These are phyloP conservation scores for Sebastes schlegelii DNA, from an alignment of 2,113 vertebrate genomes.

Conservation along the genomic window DNA sequence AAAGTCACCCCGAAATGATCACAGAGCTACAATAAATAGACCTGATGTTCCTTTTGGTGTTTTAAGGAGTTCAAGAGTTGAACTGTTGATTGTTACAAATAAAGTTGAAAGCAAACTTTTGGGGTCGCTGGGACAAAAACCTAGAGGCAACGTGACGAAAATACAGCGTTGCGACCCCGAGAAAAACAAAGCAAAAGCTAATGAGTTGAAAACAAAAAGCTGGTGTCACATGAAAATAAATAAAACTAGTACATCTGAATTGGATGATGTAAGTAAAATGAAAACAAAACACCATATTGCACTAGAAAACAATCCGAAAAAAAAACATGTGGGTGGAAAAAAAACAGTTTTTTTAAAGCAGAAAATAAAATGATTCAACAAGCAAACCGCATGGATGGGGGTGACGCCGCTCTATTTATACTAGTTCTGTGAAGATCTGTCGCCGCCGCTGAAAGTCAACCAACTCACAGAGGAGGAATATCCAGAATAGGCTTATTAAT, in stretches of 20 bases:
- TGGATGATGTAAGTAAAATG: not conserved
- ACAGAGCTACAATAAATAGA: constrained; percentile 60
- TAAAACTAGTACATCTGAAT: not conserved
- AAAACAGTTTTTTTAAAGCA: not conserved
- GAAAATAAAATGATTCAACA: not conserved
- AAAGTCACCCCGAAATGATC: constrained; percentile 63
- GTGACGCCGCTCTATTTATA: constrained; percentile 14
- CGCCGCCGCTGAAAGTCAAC: constrained; percentile 57
- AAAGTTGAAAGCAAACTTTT: constrained; percentile 44
- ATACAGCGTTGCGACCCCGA: not conserved
- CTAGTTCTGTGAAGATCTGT: constrained; percentile 36
- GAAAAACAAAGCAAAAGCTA: not conserved
- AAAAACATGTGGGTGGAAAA: not conserved
- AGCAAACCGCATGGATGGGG: not conserved
- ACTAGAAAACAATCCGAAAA: not conserved
- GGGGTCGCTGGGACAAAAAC: constrained; percentile 6
- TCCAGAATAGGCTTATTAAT: constrained; percentile 55
- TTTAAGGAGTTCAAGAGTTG: constrained; percentile 45
- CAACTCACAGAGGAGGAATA: constrained; percentile 47
- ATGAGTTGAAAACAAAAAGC: not conserved
- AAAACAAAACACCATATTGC: not conserved
- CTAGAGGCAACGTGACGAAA: not conserved
- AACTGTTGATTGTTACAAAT: not conserved
- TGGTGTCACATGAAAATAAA: not conserved
- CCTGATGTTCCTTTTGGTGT: constrained; percentile 37